Evolutionary conservation across 2,797 vertebrate genomes (phyloP), one percentile per base, ranked within the genome.

Genomic region (Xiphorhynchus erythropygius): DNA sequence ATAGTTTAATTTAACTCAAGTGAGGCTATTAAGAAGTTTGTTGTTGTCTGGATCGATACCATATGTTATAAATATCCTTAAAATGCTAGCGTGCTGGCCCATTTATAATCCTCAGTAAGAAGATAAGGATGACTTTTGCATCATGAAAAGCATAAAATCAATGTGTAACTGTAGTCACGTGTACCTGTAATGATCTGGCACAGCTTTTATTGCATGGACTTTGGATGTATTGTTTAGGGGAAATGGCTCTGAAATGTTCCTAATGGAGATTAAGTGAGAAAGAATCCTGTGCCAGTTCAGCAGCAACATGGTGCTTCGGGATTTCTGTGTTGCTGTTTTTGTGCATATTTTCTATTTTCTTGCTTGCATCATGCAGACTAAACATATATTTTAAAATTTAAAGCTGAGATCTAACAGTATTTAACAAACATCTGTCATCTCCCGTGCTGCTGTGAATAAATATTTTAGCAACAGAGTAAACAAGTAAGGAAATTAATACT

Each of bases 131-230:
- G 60, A 47, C 10, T 90, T 89, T 32, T 80, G 52, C 56, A 70
- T 92, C 70, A 32, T 28, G 44, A 52, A 82, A 76, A 92, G 52
- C 53, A 19, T 71, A 70, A 94, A 90, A 96, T 95, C 88, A 77
- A 90, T 96, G 86, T 90, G 86, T 91, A 88, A 89, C 90, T 84
- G 18, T 25, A 63, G 71, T 92, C 90, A 82, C 19, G 2, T 93
- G 90, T 82, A 62, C 49, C 44, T 53, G 21, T 89, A 94, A 87
- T 89, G 67, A 82, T 84, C 78, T 87, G 94, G 80, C 90, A 74
- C 71, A 44, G 52, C 86, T 88, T 93, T 95, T 94, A 91, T 94
- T 96, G 57, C 41, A 16, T 74, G 94, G 82, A 95, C 96, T 96
- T 96, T 81, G 93, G 68, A 82, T 89, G 79, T 70, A 83, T 95